Percentiles rank a stretch among this genome's conserved stretches.
Evolutionary conservation across 1,140 invertebrate species (phyloP).

Genomic region (Sesamia nonagrioides): DNA sequence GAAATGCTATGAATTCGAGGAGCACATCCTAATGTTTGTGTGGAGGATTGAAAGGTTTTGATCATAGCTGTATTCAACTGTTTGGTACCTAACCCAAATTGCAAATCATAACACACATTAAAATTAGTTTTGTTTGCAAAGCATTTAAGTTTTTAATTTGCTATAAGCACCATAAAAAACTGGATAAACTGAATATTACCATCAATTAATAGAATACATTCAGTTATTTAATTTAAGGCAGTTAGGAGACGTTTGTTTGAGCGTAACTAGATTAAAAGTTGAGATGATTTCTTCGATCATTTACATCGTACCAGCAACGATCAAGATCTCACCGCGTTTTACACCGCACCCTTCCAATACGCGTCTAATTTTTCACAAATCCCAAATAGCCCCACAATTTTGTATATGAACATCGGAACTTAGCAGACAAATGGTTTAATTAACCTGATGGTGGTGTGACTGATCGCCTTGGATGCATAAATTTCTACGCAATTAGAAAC

Average conservation of each 20-base stretch:
- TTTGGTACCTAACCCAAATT: too few species aligned
- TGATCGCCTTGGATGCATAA: constrained; percentile 82
- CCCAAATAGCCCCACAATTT: constrained; percentile 44
- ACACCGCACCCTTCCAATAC: constrained; percentile 43
- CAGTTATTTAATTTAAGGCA: too few species aligned
- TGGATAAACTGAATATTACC: too few species aligned
- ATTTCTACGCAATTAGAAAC: constrained; percentile 86
- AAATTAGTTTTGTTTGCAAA: too few species aligned
- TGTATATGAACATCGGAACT: constrained; percentile 63
- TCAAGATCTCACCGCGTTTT: constrained; percentile 17
- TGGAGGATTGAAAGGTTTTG: constrained; percentile 45
- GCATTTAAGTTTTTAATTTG: too few species aligned
- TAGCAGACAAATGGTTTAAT: constrained; percentile 86
- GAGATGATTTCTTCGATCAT: neutral
- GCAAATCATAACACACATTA: too few species aligned
- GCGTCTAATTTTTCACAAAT: constrained; percentile 52
- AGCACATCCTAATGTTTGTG: constrained; percentile 61
- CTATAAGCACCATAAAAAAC: too few species aligned
- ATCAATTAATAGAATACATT: too few species aligned
- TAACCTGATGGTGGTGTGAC: constrained; percentile 84
- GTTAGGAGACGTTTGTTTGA: too few species aligned
- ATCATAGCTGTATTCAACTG: constrained; percentile 1
- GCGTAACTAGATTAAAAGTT: too few species aligned
- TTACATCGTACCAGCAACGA: constrained; percentile 12
- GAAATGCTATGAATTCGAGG: constrained; percentile 60